A percentile compares a stretch with the other conserved stretches of the same genome.
These are phyloP conservation scores for Allolobophora icterica DNA, from an alignment of 2,888 invertebrate genomes.

Conservation along the genomic window DNA sequence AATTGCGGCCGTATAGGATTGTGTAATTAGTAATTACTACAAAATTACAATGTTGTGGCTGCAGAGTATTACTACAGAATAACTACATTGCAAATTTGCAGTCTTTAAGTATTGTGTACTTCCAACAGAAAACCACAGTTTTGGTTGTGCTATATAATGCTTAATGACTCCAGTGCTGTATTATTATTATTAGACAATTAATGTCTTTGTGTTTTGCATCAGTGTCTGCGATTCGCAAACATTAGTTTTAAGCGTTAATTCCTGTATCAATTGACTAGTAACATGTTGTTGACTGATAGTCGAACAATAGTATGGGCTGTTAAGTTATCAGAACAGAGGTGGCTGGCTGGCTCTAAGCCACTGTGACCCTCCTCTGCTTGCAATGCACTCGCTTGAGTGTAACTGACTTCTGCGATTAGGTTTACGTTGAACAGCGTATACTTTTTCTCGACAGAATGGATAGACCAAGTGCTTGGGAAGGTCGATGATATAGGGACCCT, in stretches of 20 bases:
- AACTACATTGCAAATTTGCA: too few relatives aligned
- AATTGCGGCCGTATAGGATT: too few relatives aligned
- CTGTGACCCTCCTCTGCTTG: neutral
- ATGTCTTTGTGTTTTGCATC: neutral
- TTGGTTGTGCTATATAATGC: too few relatives aligned
- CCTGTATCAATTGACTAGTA: neutral
- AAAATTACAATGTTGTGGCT: too few relatives aligned
- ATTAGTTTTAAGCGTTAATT: neutral
- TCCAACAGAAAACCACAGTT: too few relatives aligned
- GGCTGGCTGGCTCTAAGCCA: neutral
- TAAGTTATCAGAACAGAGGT: neutral
- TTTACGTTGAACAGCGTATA: neutral
- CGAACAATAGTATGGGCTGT: neutral
- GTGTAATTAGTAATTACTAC: too few relatives aligned
- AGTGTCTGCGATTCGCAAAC: neutral
- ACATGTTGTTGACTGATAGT: neutral
- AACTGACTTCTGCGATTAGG: neutral
- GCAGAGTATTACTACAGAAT: too few relatives aligned
- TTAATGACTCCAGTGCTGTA: too few relatives aligned
- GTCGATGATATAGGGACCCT: too few relatives aligned
- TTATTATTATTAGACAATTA: too few relatives aligned
- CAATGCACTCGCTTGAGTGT: neutral
- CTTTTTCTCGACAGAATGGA: neutral
- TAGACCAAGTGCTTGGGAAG: neutral
- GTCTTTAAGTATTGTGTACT: too few relatives aligned